Percentiles rank a stretch among this genome's conserved stretches.
Evolutionary conservation across 1,140 invertebrate species (phyloP).

Genomic region (Pseudomyrmex concolor): DNA sequence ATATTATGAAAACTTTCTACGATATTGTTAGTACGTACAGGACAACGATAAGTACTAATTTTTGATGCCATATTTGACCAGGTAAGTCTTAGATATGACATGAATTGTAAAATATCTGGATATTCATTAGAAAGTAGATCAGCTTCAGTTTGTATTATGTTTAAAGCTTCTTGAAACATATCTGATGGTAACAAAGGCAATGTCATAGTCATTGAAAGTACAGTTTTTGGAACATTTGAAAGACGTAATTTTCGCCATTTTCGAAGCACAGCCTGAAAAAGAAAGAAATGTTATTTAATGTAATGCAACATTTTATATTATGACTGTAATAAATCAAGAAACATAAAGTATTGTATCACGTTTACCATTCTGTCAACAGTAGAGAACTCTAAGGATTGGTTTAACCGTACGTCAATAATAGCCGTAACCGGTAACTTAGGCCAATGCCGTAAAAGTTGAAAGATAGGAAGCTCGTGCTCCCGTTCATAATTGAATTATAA

Average conservation of each 20-base stretch:
- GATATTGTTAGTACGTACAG: background rate
- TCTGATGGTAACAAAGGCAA: slow-evolving; percentile 22
- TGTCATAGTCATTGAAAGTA: slow-evolving; percentile 28
- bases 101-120: slow-evolving; percentile 15
- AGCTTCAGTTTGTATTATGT: slow-evolving; percentile 5
- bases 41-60: slow-evolving; percentile 3
- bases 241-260: slow-evolving; percentile 28
- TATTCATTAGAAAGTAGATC: background rate
- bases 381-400: no score
- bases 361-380: no score
- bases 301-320: background rate
- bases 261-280: slow-evolving; percentile 10
- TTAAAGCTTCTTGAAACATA: background rate
- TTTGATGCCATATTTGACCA: slow-evolving; percentile 1
- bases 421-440: no score
- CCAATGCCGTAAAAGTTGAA: no score
- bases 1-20: slow-evolving; percentile 10
- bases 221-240: slow-evolving; percentile 2
- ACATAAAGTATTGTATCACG: no score
- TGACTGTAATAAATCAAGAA: no score
- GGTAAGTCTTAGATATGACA: background rate
- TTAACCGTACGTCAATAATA: no score
- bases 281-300: background rate
- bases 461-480: no score
- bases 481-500: no score